These are phyloP conservation scores for Sphenopsis melanotis DNA, from an alignment of 2,797 vertebrate species.

Conservation along the genomic window DNA sequence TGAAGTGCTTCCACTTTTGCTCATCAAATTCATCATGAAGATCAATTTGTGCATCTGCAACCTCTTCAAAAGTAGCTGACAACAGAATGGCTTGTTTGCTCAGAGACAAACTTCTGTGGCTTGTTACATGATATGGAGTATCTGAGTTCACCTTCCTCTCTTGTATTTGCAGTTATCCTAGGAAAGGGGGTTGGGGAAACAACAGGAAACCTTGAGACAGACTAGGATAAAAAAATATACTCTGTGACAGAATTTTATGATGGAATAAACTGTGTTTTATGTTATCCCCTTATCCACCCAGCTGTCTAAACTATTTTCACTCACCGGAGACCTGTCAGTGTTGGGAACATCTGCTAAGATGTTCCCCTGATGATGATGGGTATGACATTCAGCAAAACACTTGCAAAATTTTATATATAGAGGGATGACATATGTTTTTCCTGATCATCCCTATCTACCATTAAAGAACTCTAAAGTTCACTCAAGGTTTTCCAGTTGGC, in stretches of 20 bases:
- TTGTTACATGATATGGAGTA: neutral
- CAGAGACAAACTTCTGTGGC: neutral
- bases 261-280: neutral
- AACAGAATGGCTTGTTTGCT: neutral
- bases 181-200: neutral
- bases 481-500: neutral
- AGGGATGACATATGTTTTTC: neutral
- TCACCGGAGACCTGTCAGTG: neutral
- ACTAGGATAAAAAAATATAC: neutral
- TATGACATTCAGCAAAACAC: neutral
- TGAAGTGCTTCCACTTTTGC: constrained; percentile 28
- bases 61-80: constrained; percentile 31
- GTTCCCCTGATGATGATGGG: neutral
- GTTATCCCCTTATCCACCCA: neutral
- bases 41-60: constrained; percentile 17
- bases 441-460: neutral
- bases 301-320: neutral
- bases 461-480: neutral
- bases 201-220: neutral
- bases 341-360: neutral
- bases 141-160: neutral
- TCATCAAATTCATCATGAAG: neutral
- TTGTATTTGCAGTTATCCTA: neutral
- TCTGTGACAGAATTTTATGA: neutral
- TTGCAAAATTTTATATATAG: neutral